phyloP scores from a whole-genome alignment of 2,888 invertebrate species.

The Leucophenga montana region DNA sequence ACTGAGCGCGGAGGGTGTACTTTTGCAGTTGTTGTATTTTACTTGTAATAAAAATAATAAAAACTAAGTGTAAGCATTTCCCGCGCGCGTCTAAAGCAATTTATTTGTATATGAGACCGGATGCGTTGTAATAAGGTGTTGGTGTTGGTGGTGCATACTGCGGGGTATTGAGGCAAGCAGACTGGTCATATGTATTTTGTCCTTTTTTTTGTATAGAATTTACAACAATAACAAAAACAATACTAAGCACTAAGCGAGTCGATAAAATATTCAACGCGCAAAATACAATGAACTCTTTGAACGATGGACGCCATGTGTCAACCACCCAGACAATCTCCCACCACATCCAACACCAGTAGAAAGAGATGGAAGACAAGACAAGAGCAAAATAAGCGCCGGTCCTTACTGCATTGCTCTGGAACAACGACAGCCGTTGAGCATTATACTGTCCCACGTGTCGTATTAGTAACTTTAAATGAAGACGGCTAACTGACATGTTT shows the following conservation, averaged over 20 bases:
- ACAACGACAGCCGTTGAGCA: background rate
- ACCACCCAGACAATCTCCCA: background rate
- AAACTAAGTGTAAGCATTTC: constrained; percentile 30
- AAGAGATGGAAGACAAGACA: background rate
- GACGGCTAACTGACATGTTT: constrained; percentile 33
- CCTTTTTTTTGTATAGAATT: background rate
- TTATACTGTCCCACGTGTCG: constrained; percentile 56
- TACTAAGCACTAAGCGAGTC: background rate
- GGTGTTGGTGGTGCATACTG: background rate
- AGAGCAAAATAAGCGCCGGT: background rate
- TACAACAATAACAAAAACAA: background rate
- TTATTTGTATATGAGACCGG: constrained; percentile 6
- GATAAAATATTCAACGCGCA: constrained; percentile 2
- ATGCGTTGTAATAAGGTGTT: background rate
- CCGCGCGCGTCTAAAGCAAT: constrained; percentile 8
- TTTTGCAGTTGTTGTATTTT: background rate
- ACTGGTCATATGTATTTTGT: too few relatives aligned
- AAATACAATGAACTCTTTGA: constrained; percentile 22
- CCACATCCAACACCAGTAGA: background rate
- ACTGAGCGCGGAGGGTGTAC: too few relatives aligned
- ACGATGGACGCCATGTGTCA: constrained; percentile 3
- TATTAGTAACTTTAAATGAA: constrained; percentile 55
- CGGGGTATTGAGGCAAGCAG: background rate
- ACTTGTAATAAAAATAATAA: constrained; percentile 36
- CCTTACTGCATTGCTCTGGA: constrained; percentile 44